phyloP scores from a whole-genome alignment of 2,888 invertebrate genomes.

The Rhodophaea formosa region DNA sequence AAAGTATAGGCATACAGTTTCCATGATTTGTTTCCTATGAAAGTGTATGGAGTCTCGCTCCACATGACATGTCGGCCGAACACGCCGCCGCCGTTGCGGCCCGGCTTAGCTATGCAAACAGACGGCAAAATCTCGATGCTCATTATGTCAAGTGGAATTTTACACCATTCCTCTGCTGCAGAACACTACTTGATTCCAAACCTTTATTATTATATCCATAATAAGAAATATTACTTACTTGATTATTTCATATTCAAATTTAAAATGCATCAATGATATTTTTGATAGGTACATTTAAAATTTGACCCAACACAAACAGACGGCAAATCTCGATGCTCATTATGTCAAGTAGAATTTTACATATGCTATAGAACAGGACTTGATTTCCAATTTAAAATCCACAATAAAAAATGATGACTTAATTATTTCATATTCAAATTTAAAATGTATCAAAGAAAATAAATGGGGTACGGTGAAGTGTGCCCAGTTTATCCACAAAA shows the following conservation, averaged over 20 bases:
- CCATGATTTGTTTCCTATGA: constrained; percentile 65
- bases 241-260: background rate
- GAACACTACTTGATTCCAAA: background rate
- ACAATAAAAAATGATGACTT: too few species aligned
- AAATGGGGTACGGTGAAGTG: constrained; percentile 2
- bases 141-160: constrained; percentile 23
- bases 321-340: too few species aligned
- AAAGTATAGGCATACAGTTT: constrained; percentile 20
- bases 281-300: too few species aligned
- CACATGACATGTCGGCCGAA: constrained; percentile 73
- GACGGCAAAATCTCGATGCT: constrained; percentile 1
- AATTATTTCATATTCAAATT: background rate
- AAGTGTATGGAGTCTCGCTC: constrained; percentile 72
- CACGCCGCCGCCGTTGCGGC: constrained; percentile 35
- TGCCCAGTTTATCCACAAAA: constrained; percentile 53
- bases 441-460: too few species aligned
- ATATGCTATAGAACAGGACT: too few species aligned
- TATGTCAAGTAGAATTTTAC: too few species aligned
- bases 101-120: constrained; percentile 64
- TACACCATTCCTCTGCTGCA: constrained; percentile 9
- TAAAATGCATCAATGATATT: too few species aligned
- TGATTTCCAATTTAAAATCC: too few species aligned
- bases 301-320: too few species aligned
- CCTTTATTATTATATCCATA: background rate
- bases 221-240: too few species aligned